Conservation (phyloP, 2,888 invertebrate genomes). For the Tetranychus piercei region DNA sequence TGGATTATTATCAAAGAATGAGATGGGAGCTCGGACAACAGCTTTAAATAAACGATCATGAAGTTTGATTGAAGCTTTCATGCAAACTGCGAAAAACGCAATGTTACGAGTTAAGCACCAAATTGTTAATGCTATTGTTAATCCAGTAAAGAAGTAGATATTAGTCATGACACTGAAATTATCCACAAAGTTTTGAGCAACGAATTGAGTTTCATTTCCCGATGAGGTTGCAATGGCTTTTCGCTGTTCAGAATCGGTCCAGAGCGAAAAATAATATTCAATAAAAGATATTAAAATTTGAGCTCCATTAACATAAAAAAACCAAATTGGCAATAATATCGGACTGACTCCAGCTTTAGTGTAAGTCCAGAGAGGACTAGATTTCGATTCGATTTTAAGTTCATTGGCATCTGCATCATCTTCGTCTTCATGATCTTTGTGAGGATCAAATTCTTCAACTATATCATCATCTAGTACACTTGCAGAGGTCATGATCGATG, state of each 20-base stretch:
- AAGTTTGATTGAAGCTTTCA: conserved; percentile 26
- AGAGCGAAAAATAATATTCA: conserved; percentile 22
- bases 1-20: conserved; percentile 37
- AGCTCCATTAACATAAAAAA: conserved; percentile 11
- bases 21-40: conserved; percentile 30
- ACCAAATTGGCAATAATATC: conserved; percentile 2
- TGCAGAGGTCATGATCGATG: not conserved
- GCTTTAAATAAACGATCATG: conserved; percentile 29
- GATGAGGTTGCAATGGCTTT: not conserved
- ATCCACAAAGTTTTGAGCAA: not conserved
- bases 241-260: conserved; percentile 21
- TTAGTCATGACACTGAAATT: not conserved
- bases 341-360: conserved; percentile 16
- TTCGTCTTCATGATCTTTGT: conserved; percentile 12
- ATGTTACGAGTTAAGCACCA: conserved; percentile 24
- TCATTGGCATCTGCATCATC: not conserved
- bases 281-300: conserved; percentile 22
- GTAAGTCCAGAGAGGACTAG: conserved; percentile 12
- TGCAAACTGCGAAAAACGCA: conserved; percentile 26
- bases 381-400: not conserved
- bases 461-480: not conserved
- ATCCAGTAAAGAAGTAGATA: conserved; percentile 8
- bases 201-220: not conserved
- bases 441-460: not conserved
- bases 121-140: conserved; percentile 21